phyloP scores from a whole-genome alignment of 2,113 vertebrate species.

The Vulpes vulpes region DNA sequence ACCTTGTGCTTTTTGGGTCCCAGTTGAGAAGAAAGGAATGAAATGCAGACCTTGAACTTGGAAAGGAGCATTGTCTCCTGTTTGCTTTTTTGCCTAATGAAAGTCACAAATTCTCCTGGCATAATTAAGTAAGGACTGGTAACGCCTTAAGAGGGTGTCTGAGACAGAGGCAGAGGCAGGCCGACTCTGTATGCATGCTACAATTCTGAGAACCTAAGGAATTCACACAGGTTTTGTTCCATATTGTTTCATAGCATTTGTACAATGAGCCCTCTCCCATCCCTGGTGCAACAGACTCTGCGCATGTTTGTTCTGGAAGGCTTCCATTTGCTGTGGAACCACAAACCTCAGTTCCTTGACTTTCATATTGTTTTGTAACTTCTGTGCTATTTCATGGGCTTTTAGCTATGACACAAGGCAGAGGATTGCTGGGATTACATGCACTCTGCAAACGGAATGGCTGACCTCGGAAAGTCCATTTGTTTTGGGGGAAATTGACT shows the following conservation, averaged over 20 bases:
- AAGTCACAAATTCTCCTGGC: neutral
- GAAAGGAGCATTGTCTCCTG: neutral
- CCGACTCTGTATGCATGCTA: neutral
- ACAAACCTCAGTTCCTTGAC: slow-evolving; percentile 32
- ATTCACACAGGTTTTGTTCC: neutral
- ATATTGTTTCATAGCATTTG: neutral
- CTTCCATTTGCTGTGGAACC: slow-evolving; percentile 29
- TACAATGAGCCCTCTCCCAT: neutral
- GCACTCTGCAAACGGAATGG: neutral
- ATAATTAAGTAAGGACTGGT: neutral
- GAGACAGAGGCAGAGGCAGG: neutral
- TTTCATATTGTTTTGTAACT: slow-evolving; percentile 56
- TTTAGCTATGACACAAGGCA: neutral
- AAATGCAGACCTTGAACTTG: slow-evolving; percentile 22
- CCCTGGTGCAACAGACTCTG: neutral
- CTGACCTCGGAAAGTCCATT: neutral
- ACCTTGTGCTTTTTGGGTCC: neutral
- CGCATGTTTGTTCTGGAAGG: slow-evolving; percentile 27
- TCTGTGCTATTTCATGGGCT: neutral
- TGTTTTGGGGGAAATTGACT: neutral
- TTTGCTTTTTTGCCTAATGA: neutral
- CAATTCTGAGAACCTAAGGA: neutral
- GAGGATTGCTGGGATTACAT: neutral
- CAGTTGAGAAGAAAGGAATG: slow-evolving; percentile 17
- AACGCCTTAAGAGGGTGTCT: neutral